A percentile compares a stretch with the other conserved stretches of the same genome.
Evolutionary conservation across 2,888 invertebrate genomes (phyloP).

Genomic region (Lordiphosa andalusiaca): DNA sequence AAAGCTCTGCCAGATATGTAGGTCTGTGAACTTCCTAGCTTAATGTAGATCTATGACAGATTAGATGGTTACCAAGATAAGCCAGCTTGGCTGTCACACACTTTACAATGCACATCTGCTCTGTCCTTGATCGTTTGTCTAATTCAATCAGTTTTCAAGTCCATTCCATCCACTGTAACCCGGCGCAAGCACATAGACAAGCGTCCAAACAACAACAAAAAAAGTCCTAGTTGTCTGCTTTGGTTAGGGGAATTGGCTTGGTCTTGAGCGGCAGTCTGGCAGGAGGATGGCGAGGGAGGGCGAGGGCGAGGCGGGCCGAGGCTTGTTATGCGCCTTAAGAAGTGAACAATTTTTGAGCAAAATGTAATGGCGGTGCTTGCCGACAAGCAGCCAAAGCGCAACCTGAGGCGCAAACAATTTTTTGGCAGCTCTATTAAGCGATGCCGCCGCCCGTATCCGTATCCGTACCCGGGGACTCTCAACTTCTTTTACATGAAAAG

Average conservation of each 20-base stretch:
- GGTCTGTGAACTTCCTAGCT: no score
- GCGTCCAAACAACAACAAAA: slow-evolving; percentile 17
- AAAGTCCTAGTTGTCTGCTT: slow-evolving; percentile 35
- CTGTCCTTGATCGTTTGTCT: no score
- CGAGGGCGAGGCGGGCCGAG: slow-evolving; percentile 1
- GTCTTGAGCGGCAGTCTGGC: slow-evolving; percentile 27
- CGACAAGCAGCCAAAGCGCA: slow-evolving; percentile 45
- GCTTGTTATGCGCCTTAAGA: slow-evolving; percentile 15
- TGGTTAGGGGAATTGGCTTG: slow-evolving; percentile 69
- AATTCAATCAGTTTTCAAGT: no score
- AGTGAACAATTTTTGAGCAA: slow-evolving; percentile 60
- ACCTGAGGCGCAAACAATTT: slow-evolving; percentile 55
- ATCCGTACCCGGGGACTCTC: slow-evolving; percentile 24
- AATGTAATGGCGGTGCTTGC: slow-evolving; percentile 54
- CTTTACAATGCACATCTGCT: no score
- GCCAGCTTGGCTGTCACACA: not conserved
- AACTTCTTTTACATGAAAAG: slow-evolving; percentile 58
- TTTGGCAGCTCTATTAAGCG: slow-evolving; percentile 73
- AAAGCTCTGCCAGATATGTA: no score
- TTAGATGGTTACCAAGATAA: not conserved
- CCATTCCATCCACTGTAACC: slow-evolving; percentile 42
- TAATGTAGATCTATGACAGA: no score
- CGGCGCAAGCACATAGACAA: slow-evolving; percentile 25
- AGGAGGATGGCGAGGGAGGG: not conserved
- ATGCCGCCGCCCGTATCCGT: slow-evolving; percentile 38